Percentiles rank a stretch among this genome's conserved stretches.
These are phyloP conservation scores for Centruroides sculpturatus DNA, from an alignment of 1,140 invertebrate genomes.

Conservation along the genomic window DNA sequence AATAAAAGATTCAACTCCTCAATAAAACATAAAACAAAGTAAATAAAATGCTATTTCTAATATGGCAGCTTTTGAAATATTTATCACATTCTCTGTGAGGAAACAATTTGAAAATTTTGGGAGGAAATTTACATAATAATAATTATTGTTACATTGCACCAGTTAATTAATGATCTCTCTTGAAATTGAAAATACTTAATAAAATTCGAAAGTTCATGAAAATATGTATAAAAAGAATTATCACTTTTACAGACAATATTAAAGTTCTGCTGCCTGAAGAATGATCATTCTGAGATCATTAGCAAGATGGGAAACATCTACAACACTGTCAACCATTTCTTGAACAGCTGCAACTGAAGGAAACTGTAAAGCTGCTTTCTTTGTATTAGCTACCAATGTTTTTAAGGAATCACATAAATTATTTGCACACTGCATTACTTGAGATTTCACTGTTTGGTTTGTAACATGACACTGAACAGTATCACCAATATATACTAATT, in stretches of 20 bases:
- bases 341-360: slow-evolving; percentile 77
- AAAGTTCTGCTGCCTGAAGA: slow-evolving; percentile 33
- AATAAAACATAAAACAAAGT: too few species aligned
- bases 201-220: too few species aligned
- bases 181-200: too few species aligned
- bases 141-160: too few species aligned
- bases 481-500: slow-evolving; percentile 84
- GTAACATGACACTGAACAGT: slow-evolving; percentile 64
- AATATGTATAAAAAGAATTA: too few species aligned
- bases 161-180: too few species aligned
- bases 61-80: too few species aligned
- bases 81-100: too few species aligned
- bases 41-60: too few species aligned
- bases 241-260: neutral
- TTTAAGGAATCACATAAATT: slow-evolving; percentile 67
- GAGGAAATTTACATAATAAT: too few species aligned
- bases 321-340: slow-evolving; percentile 82
- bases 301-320: slow-evolving; percentile 61
- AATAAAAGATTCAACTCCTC: too few species aligned
- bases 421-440: slow-evolving; percentile 62
- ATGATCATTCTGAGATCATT: slow-evolving; percentile 54
- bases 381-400: slow-evolving; percentile 69
- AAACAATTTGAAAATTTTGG: too few species aligned
- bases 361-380: slow-evolving; percentile 76
- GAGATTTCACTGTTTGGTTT: slow-evolving; percentile 27